Percentiles rank a stretch among this genome's conserved stretches.
Evolutionary conservation across 2,113 vertebrate genomes (phyloP).

Genomic region (Bubo blakistoni): DNA sequence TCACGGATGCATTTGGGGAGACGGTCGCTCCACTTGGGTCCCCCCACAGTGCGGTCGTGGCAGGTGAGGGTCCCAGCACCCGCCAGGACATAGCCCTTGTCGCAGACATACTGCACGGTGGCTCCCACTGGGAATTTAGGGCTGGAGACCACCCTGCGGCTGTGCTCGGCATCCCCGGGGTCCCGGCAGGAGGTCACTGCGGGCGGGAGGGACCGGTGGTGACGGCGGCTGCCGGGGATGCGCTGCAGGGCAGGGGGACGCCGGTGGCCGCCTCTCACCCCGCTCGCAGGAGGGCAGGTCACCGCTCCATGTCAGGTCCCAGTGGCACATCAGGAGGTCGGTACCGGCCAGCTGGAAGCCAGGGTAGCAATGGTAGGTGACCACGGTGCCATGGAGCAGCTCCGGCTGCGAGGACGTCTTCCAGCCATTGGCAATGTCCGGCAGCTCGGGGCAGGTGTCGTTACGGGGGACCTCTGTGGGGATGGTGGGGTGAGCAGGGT

Average conservation of each 20-base stretch:
- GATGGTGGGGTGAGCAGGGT: background rate
- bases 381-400: slow-evolving; percentile 89
- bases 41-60: slow-evolving; percentile 81
- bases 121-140: slow-evolving; percentile 84
- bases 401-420: slow-evolving; percentile 91
- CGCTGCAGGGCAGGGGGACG: accelerated
- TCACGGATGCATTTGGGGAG: slow-evolving; percentile 89
- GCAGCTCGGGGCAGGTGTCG: slow-evolving; percentile 92
- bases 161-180: slow-evolving; percentile 88
- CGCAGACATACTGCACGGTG: slow-evolving; percentile 89
- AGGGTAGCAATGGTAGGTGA: slow-evolving; percentile 95
- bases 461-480: slow-evolving; percentile 89
- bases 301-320: slow-evolving; percentile 94
- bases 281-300: slow-evolving; percentile 89
- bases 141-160: slow-evolving; percentile 86
- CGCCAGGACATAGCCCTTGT: slow-evolving; percentile 85
- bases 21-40: slow-evolving; percentile 91
- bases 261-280: slow-evolving; percentile 68
- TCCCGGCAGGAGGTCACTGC: slow-evolving; percentile 87
- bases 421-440: slow-evolving; percentile 92
- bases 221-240: accelerated
- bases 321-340: slow-evolving; percentile 94
- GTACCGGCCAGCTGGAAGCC: slow-evolving; percentile 87
- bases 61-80: slow-evolving; percentile 87
- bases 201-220: background rate